Evolutionary conservation across 2,888 invertebrate genomes (phyloP).

Genomic region (Andrena bicolor): DNA sequence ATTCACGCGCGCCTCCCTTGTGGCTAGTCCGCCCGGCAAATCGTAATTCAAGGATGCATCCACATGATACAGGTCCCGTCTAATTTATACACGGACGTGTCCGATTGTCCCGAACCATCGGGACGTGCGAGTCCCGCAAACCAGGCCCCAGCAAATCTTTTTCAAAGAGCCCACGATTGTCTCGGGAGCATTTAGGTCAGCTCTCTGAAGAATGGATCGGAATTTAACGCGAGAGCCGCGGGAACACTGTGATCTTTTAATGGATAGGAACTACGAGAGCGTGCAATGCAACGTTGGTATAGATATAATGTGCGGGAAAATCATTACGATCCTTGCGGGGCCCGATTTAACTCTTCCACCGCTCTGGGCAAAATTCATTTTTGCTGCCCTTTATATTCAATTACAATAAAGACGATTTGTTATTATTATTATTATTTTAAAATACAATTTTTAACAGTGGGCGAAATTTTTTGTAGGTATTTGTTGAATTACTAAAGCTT

Average conservation of each 20-base stretch:
- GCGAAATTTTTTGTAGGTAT: too few relatives aligned
- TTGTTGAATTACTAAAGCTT: too few relatives aligned
- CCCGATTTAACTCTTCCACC: too few relatives aligned
- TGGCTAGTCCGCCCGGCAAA: constrained; percentile 42
- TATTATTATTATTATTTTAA: too few relatives aligned
- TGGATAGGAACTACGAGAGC: constrained; percentile 28
- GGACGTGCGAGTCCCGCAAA: not conserved
- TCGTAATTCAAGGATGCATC: constrained; percentile 54
- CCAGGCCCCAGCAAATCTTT: not conserved
- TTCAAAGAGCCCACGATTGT: not conserved
- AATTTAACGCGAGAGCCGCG: constrained; percentile 33
- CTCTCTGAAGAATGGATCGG: constrained; percentile 32
- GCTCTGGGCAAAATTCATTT: too few relatives aligned
- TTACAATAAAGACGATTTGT: too few relatives aligned
- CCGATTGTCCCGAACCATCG: not conserved
- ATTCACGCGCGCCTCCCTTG: constrained; percentile 63
- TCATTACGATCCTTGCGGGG: constrained; percentile 19
- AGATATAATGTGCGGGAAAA: constrained; percentile 12
- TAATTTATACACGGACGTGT: not conserved
- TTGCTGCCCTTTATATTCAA: too few relatives aligned
- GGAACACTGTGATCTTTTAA: constrained; percentile 55
- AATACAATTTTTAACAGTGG: too few relatives aligned
- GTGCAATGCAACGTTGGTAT: not conserved
- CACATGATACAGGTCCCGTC: not conserved
- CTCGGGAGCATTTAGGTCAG: constrained; percentile 28